A percentile compares a stretch with the other conserved stretches of the same genome.
Conservation (phyloP, 2,113 vertebrate genomes). For the Muntiacus muntjak region DNA sequence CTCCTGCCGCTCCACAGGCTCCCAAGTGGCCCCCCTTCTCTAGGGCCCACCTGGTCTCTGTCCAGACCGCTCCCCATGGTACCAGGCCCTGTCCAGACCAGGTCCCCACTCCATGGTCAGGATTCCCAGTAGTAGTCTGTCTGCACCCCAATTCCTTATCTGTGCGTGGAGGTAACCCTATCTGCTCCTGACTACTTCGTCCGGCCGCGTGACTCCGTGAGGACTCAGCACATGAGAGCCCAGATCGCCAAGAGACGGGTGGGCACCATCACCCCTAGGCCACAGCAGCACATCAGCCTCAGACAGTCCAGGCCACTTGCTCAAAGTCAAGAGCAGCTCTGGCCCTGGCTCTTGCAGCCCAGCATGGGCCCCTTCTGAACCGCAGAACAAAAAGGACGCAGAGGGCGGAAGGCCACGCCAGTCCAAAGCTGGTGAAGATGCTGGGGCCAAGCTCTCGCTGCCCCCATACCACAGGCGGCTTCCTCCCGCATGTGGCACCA, state of each 20-base stretch:
- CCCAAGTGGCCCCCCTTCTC: neutral
- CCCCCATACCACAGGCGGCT: neutral
- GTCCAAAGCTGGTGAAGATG: neutral
- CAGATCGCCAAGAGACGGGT: too few relatives aligned
- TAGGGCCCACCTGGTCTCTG: neutral
- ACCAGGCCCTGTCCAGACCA: neutral
- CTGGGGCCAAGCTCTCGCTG: neutral
- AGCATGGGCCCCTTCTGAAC: accelerated
- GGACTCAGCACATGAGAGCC: neutral
- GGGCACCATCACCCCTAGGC: neutral
- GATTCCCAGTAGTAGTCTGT: neutral
- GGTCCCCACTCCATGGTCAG: too few relatives aligned
- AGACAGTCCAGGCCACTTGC: neutral
- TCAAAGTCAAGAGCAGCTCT: neutral
- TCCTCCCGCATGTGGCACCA: neutral
- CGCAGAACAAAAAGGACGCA: neutral
- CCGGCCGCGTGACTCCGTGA: accelerated
- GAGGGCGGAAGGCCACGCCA: neutral
- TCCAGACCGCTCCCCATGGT: neutral
- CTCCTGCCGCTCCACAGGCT: too few relatives aligned
- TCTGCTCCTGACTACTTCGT: neutral
- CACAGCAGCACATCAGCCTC: neutral
- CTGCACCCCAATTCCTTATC: neutral
- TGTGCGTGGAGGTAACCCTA: neutral
- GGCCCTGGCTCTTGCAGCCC: neutral